phyloP scores from a whole-genome alignment of 2,113 vertebrate genomes.

The Rutilus rutilus region DNA sequence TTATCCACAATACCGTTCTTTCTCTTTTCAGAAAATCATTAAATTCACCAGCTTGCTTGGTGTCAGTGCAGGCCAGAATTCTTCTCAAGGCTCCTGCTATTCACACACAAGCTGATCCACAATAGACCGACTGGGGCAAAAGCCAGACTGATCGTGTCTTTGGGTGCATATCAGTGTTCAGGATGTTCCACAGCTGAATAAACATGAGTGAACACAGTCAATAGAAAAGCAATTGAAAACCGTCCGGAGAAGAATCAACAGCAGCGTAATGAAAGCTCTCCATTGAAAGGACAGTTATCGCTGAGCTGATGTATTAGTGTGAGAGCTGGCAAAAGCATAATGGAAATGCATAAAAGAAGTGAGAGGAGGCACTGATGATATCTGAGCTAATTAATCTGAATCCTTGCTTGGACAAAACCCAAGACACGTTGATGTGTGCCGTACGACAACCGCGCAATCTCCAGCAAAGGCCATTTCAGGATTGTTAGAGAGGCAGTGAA shows the following conservation, averaged over 20 bases:
- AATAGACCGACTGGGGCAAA: neutral
- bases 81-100: neutral
- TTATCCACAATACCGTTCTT: neutral
- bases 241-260: conserved; percentile 23
- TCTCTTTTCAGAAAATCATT: conserved; percentile 11
- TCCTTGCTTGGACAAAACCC: conserved; percentile 45
- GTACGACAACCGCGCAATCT: neutral
- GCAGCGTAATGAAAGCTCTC: conserved; percentile 50
- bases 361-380: conserved; percentile 41
- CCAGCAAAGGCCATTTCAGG: conserved; percentile 1
- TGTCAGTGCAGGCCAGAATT: conserved; percentile 9
- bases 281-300: conserved; percentile 53
- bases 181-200: conserved; percentile 54
- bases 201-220: conserved; percentile 58
- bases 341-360: conserved; percentile 39
- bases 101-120: neutral
- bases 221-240: conserved; percentile 54
- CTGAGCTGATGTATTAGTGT: conserved; percentile 28
- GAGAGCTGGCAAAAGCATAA: conserved; percentile 42
- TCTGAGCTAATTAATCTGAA: conserved; percentile 57
- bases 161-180: conserved; percentile 48
- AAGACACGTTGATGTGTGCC: conserved; percentile 18
- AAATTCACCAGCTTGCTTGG: conserved; percentile 12
- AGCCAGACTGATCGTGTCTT: conserved; percentile 34
- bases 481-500: neutral